Conservation (phyloP, 2,888 invertebrate genomes). For the Cotesia congregata region DNA sequence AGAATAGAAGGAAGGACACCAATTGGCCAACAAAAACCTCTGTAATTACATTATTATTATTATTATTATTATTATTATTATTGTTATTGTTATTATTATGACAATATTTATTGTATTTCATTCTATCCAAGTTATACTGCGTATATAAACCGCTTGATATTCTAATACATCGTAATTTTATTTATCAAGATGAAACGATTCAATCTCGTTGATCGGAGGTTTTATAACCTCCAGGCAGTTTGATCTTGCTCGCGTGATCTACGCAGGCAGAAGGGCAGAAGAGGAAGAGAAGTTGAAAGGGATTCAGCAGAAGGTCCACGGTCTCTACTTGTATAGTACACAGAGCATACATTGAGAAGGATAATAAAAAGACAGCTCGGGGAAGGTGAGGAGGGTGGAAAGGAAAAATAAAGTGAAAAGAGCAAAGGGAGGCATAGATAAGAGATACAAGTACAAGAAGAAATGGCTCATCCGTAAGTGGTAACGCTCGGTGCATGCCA, state of each 20-base stretch:
- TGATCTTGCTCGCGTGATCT: conserved; percentile 38
- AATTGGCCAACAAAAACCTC: not conserved
- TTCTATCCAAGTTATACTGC: conserved; percentile 6
- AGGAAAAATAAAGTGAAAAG: conserved; percentile 15
- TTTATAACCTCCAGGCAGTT: conserved; percentile 33
- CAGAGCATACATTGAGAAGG: conserved; percentile 15
- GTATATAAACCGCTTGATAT: conserved; percentile 2
- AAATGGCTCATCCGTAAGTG: conserved; percentile 55
- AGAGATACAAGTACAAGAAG: conserved; percentile 43
- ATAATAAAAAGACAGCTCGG: not conserved
- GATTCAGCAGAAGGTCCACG: no score
- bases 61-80: not conserved
- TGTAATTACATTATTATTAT: not conserved
- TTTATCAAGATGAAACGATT: conserved; percentile 39
- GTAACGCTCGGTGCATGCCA: conserved; percentile 60
- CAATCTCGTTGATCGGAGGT: conserved; percentile 36
- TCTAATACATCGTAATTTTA: conserved; percentile 32
- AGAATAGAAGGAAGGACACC: not conserved
- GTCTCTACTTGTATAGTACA: not conserved
- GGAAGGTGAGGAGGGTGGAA: no score
- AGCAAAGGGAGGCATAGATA: conserved; percentile 15
- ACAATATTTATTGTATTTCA: not conserved
- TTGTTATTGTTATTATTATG: not conserved
- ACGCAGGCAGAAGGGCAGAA: not conserved
- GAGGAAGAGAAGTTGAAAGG: conserved; percentile 20